Base-by-base conservation (phyloP, 1,140 invertebrate genomes). In the Leptinotarsa texana region DNA sequence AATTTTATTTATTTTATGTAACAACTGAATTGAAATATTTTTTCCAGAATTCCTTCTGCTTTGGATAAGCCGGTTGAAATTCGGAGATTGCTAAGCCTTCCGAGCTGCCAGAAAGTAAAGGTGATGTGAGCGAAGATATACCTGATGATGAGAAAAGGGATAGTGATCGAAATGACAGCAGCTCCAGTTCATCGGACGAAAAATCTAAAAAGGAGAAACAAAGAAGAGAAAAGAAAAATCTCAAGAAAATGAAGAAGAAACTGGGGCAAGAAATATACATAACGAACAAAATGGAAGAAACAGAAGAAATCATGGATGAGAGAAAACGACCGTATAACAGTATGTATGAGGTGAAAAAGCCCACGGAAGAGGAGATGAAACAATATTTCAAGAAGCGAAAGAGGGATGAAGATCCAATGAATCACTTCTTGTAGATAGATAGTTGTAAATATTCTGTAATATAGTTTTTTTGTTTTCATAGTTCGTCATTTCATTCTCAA, bases 401-500 rank as follows among this genome's bases (percentile, higher is more conserved):
- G 74, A 86, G 95, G 51, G 91, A 92, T 3, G 96, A 98, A 75
- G 97, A 99, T 88, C 97, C 97, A 1, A 98, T 99, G 96, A 89
- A 89, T 63, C 88, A 93, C 75, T 94, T 94, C 85, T 72, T 82
- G 68, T 82, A 79, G 77, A 47, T 63, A 22, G 2, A n/a, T 33
- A 8, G 33, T 42, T 42, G 33, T 42, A 42, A 42, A 42, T 42
- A 42, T 0, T 42, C 8, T 42, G 33, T 42, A 42, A 42, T 42
- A 42, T 3, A 42, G 8, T 42, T 42, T 3, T 42, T 42, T 3
- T 11, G 33, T 42, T 8, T 42, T 42, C 8, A 42, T 42, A 11
- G 33, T 2, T 42, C 6, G 27, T 33, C 33, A 3, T 42, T 2
- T 42, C 8, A 42, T 42, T 33, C 27, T 33, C 0, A 33, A 33